Conservation (phyloP, 2,888 invertebrate genomes). For the Aleiodes leptofemur region DNA sequence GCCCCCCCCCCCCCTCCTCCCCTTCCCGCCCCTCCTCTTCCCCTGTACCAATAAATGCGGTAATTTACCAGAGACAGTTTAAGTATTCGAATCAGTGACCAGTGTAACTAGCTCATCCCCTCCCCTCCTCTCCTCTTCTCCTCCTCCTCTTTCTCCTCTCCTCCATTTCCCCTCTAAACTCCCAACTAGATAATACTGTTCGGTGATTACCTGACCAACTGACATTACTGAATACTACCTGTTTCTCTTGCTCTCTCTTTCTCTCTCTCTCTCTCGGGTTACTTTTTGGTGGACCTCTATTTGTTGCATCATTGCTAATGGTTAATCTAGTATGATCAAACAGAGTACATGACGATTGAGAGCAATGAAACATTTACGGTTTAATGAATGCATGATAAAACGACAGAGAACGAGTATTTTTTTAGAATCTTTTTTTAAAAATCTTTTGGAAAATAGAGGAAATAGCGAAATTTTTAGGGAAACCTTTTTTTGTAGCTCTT, state of each 20-base stretch:
- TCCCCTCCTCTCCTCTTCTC: too few species aligned
- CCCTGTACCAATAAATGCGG: neutral
- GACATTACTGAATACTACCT: conserved; percentile 52
- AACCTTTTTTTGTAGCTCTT: too few species aligned
- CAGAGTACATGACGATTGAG: conserved; percentile 23
- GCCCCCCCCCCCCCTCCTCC: neutral
- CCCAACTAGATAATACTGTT: conserved; percentile 27
- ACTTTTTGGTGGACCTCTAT: conserved; percentile 7
- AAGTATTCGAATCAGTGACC: conserved; percentile 49
- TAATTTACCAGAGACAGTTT: conserved; percentile 51
- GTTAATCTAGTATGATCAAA: conserved; percentile 25
- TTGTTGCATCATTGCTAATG: neutral
- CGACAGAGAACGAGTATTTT: too few species aligned
- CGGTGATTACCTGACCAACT: conserved; percentile 53
- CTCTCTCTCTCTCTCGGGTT: conserved; percentile 17
- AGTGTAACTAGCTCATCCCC: conserved; percentile 33
- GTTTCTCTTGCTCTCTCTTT: conserved; percentile 32
- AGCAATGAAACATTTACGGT: neutral
- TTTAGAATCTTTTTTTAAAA: too few species aligned
- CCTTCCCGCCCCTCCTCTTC: too few species aligned
- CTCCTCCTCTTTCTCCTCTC: too few species aligned
- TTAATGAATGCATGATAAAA: neutral
- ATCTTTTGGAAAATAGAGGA: too few species aligned
- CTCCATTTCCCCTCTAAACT: too few species aligned
- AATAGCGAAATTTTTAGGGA: too few species aligned